phyloP scores from a whole-genome alignment of 2,888 invertebrate species.

The Lepidochrysops patricia region DNA sequence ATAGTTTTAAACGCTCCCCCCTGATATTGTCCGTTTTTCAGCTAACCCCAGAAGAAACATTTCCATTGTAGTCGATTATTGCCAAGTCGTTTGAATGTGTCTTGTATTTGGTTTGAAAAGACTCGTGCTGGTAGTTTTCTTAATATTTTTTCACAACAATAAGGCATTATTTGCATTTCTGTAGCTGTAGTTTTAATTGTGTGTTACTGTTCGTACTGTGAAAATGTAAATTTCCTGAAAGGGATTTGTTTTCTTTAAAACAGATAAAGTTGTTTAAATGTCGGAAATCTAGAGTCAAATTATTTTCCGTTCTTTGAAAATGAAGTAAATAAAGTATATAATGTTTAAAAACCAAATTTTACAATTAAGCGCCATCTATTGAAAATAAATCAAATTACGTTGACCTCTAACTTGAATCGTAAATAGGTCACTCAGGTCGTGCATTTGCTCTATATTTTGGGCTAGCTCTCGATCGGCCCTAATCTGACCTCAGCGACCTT shows the following conservation, averaged over 20 bases:
- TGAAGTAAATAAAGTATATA: not conserved
- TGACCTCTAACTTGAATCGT: slow-evolving; percentile 47
- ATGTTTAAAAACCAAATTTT: not conserved
- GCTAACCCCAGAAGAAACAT: slow-evolving; percentile 16
- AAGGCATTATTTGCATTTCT: slow-evolving; percentile 7
- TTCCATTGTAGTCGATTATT: slow-evolving; percentile 12
- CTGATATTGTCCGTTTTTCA: slow-evolving; percentile 23
- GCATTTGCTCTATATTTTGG: slow-evolving; percentile 49
- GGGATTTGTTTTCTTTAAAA: not conserved
- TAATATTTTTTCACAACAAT: slow-evolving; percentile 9
- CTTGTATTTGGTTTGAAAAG: slow-evolving; percentile 8
- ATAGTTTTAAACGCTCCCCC: slow-evolving; percentile 20
- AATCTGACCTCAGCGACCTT: slow-evolving; percentile 56
- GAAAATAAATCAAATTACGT: slow-evolving; percentile 28
- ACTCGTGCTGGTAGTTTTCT: not conserved
- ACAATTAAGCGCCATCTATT: slow-evolving; percentile 23
- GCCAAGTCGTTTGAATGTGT: slow-evolving; percentile 12
- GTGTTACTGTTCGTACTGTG: not conserved
- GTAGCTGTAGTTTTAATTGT: slow-evolving; percentile 4
- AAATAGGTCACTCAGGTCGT: slow-evolving; percentile 42
- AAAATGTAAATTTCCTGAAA: not conserved
- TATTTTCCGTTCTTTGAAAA: too few species aligned
- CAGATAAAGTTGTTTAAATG: not conserved
- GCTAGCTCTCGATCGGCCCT: slow-evolving; percentile 48
- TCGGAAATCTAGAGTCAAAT: not conserved